Evolutionary conservation across 2,888 invertebrate species (phyloP).

Genomic region (Molorchus minor): DNA sequence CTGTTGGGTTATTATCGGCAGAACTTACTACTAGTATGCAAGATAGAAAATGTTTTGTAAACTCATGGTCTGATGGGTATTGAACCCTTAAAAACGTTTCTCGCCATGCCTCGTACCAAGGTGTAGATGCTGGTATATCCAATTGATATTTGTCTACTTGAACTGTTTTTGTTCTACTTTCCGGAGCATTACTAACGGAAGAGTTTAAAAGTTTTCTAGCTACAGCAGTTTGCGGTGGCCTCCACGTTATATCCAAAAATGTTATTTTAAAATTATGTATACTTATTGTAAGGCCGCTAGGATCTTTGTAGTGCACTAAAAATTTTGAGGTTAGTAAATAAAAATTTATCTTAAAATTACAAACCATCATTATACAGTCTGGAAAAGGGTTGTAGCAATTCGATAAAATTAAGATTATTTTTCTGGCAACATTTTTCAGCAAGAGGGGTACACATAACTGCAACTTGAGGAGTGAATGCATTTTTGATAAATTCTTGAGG

Average conservation of each 20-base stretch:
- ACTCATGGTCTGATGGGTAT: constrained; percentile 95
- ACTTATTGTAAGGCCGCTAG: constrained; percentile 76
- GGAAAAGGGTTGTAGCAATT: constrained; percentile 91
- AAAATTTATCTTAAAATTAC: constrained; percentile 26
- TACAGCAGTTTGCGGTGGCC: constrained; percentile 81
- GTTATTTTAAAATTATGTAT: constrained; percentile 81
- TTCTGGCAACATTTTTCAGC: constrained; percentile 88
- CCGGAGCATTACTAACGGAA: constrained; percentile 57
- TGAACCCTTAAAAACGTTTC: constrained; percentile 89
- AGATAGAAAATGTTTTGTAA: constrained; percentile 87
- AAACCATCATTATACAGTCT: constrained; percentile 78
- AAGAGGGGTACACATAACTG: constrained; percentile 82
- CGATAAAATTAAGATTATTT: constrained; percentile 90
- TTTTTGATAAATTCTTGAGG: constrained; percentile 89
- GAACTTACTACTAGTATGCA: constrained; percentile 82
- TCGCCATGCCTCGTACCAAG: constrained; percentile 97
- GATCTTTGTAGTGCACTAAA: constrained; percentile 85
- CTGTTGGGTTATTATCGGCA: constrained; percentile 79
- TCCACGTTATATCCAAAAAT: constrained; percentile 82
- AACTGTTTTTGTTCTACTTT: constrained; percentile 49
- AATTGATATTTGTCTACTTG: constrained; percentile 65
- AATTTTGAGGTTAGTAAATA: constrained; percentile 28
- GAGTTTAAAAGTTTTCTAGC: constrained; percentile 83
- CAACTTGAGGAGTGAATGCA: constrained; percentile 90
- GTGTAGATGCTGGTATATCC: constrained; percentile 79